Percentiles rank a stretch among this genome's conserved stretches.
phyloP scores from a whole-genome alignment of 2,797 vertebrate species.

The Lycodopsis pacificus region DNA sequence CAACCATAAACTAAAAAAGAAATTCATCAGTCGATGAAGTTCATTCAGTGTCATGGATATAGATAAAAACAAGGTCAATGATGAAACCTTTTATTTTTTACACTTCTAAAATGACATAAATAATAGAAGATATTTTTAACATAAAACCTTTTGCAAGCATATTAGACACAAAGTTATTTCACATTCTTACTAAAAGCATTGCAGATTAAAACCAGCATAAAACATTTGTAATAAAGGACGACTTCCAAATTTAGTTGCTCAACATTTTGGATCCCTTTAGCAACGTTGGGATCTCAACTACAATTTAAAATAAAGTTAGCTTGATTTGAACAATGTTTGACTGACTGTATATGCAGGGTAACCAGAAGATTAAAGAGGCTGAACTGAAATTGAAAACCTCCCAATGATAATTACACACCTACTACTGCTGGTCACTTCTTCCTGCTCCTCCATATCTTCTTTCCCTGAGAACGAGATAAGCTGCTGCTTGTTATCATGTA shows the following conservation, averaged over 20 bases:
- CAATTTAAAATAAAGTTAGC: not conserved
- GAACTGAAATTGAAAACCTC: not conserved
- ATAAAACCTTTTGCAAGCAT: not conserved
- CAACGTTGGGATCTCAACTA: not conserved
- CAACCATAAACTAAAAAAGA: not conserved
- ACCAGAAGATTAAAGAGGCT: not conserved
- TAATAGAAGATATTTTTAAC: not conserved
- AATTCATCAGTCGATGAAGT: not conserved
- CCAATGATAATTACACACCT: not conserved
- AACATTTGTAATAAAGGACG: not conserved
- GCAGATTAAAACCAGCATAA: not conserved
- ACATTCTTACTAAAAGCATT: not conserved
- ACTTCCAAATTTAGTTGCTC: not conserved
- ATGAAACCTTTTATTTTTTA: not conserved
- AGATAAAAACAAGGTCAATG: not conserved
- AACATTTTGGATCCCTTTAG: not conserved
- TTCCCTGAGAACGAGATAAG: slow-evolving; percentile 18
- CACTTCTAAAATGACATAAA: not conserved
- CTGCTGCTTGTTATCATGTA: slow-evolving; percentile 53
- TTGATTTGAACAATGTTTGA: not conserved
- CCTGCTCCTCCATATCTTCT: not conserved
- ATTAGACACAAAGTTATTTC: not conserved
- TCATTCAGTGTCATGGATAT: too few species aligned
- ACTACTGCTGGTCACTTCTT: not conserved
- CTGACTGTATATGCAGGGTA: not conserved